Percentiles rank a stretch among this genome's conserved stretches.
phyloP scores from a whole-genome alignment of 1,140 invertebrate species.

The Agrilus planipennis region DNA sequence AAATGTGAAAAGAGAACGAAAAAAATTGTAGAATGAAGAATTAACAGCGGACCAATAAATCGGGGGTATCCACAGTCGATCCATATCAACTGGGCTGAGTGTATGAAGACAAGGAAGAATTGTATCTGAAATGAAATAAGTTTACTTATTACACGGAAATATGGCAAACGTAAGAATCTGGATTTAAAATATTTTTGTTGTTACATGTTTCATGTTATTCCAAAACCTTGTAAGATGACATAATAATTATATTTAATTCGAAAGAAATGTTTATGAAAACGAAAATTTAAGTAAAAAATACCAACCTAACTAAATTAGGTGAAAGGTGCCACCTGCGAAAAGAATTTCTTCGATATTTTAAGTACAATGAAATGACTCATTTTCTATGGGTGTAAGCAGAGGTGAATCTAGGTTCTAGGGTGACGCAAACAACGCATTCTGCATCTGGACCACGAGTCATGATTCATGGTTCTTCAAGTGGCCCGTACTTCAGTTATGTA shows the following conservation, averaged over 20 bases:
- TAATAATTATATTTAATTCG: neutral
- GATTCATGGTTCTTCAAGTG: no score
- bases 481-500: no score
- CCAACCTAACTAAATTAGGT: neutral
- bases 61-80: constrained; percentile 66
- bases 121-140: constrained; percentile 45
- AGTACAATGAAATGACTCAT: no score
- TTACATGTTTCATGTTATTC: neutral
- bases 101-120: constrained; percentile 62
- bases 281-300: neutral
- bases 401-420: no score
- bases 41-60: constrained; percentile 59
- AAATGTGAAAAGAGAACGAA: constrained; percentile 85
- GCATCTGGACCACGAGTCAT: no score
- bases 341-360: no score
- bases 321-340: no score
- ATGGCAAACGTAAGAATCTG: neutral
- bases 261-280: neutral
- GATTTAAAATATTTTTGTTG: constrained; percentile 3
- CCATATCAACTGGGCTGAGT: constrained; percentile 61
- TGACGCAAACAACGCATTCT: no score
- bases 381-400: no score
- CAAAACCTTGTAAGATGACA: no score
- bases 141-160: neutral
- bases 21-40: constrained; percentile 83